Conservation (phyloP, 2,888 invertebrate species). For the Drosophila cognata region DNA sequence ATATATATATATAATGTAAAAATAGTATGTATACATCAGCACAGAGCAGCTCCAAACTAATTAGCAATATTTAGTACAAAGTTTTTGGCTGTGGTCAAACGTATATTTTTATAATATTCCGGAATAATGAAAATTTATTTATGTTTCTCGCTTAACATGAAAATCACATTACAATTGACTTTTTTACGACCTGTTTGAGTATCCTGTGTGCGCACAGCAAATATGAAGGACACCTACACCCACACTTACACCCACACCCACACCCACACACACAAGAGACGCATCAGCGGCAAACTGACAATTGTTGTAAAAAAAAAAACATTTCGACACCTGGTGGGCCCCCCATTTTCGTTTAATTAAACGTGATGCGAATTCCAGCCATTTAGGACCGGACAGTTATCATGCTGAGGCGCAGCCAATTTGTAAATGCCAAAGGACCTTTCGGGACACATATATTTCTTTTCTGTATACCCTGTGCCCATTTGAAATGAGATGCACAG, state of each 20-base stretch:
- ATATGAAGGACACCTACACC: slow-evolving; percentile 13
- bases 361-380: slow-evolving; percentile 57
- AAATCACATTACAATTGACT: slow-evolving; percentile 73
- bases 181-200: slow-evolving; percentile 41
- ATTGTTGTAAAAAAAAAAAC: slow-evolving; percentile 42
- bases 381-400: slow-evolving; percentile 51
- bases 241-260: background rate
- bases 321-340: slow-evolving; percentile 58
- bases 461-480: slow-evolving; percentile 23
- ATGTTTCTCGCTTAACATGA: slow-evolving; percentile 54
- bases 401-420: slow-evolving; percentile 30
- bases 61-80: slow-evolving; percentile 51
- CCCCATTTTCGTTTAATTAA: slow-evolving; percentile 67
- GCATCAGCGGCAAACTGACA: slow-evolving; percentile 28
- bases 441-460: slow-evolving; percentile 14
- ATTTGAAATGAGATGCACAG: background rate
- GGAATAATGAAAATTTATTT: slow-evolving; percentile 56
- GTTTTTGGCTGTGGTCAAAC: slow-evolving; percentile 5
- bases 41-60: slow-evolving; percentile 33
- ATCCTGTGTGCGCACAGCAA: slow-evolving; percentile 10
- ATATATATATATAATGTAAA: background rate
- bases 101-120: slow-evolving; percentile 21
- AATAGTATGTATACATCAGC: background rate
- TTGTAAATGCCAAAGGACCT: slow-evolving; percentile 44
- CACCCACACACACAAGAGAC: background rate